These are phyloP conservation scores for Andrena bicolor DNA, from an alignment of 2,888 invertebrate species.

Conservation along the genomic window DNA sequence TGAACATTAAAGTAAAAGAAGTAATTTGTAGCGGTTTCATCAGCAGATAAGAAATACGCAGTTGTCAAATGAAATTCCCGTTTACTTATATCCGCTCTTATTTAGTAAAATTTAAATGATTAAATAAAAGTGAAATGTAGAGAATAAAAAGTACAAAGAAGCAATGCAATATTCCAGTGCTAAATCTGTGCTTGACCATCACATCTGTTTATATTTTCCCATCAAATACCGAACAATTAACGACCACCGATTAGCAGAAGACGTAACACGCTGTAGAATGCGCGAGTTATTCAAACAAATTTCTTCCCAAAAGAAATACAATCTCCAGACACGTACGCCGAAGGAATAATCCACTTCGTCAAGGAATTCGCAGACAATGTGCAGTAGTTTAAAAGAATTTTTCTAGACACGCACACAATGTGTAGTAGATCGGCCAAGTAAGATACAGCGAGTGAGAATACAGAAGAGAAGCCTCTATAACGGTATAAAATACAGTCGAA, in stretches of 20 bases:
- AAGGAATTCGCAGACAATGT: slow-evolving; percentile 44
- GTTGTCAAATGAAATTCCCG: slow-evolving; percentile 7
- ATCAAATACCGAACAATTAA: not conserved
- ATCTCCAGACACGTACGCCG: not conserved
- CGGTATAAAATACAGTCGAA: slow-evolving; percentile 60
- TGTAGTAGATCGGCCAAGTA: slow-evolving; percentile 51
- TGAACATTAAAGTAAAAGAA: not conserved
- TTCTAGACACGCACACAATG: slow-evolving; percentile 62
- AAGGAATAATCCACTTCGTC: slow-evolving; percentile 19
- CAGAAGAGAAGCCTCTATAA: slow-evolving; percentile 36
- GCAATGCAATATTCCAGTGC: not conserved
- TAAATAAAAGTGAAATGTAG: too few species aligned
- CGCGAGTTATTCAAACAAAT: not conserved
- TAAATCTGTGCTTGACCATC: not conserved
- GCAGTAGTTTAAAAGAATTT: slow-evolving; percentile 57
- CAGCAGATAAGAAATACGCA: slow-evolving; percentile 5
- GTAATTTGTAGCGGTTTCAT: not conserved
- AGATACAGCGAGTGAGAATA: slow-evolving; percentile 59
- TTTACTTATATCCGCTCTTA: not conserved
- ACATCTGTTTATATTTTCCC: not conserved
- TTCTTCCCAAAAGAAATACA: not conserved
- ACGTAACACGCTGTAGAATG: not conserved
- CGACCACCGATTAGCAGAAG: not conserved
- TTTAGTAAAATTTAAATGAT: slow-evolving; percentile 33
- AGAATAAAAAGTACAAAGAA: not conserved